Evolutionary conservation across 2,113 vertebrate genomes (phyloP), one percentile per base, ranked within the genome.

Genomic region (Mola mola): DNA sequence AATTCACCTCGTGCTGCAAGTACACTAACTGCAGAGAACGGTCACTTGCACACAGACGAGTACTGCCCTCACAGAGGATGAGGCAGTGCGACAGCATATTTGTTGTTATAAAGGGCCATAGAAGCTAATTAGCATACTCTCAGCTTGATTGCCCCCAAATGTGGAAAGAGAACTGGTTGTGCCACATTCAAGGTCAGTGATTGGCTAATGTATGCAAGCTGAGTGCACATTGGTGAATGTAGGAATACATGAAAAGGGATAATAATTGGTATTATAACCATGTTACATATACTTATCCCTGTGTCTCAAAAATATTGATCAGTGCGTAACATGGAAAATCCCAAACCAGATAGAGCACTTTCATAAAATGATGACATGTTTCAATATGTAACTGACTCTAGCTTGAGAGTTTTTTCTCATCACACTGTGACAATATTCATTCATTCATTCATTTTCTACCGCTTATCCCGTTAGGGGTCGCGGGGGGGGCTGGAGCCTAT

Each of bases 101-200:
- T 50, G 47, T 50, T 71, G 36, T 34, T 22, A 46, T 61, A 44
- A 72, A 50, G 16, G 49, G 8, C 38, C 31, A 20, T 71, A 34
- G 53, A 49, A 46, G 61, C 43, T 37, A 71, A 55, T 76, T 68
- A 51, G 22, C 49, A 67, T 60, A 60, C 60, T 57, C 25, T 53
- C 25, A 36, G 36, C 41, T 20, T 21, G 44, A 48, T 49, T 37
- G 44, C 40, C 29, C 37, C 8, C 42, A 51, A 70, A 52, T 36
- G 25, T 51, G 37, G 52, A 31, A 66, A 63, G 36, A 25, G 28
- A 79, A 49, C 68, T 50, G 48, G 40, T 20, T 17, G 29, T 11
- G 36, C 42, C 38, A 43, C 31, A 12, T 41, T 42, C 29, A 11
- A 40, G 19, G 37, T 4, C 36, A 60, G 57, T 55, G 59, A 74